Conservation (phyloP, 2,888 invertebrate species). For the Coremacera marginata region DNA sequence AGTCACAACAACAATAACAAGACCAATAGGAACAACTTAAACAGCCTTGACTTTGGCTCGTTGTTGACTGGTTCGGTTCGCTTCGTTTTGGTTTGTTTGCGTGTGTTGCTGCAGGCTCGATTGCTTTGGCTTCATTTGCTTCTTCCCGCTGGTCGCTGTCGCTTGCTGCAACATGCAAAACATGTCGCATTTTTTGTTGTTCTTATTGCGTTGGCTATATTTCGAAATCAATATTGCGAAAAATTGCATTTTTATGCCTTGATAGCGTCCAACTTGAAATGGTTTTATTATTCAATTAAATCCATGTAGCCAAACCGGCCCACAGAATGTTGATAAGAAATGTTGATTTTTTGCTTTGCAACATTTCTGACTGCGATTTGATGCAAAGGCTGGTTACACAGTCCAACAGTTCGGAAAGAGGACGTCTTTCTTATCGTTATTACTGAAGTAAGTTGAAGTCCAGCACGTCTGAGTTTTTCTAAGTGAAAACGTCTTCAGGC, state of each 20-base stretch:
- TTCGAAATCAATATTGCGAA: not conserved
- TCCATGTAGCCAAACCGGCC: too few relatives aligned
- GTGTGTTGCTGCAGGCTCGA: not conserved
- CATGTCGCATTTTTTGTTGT: not conserved
- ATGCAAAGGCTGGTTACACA: too few relatives aligned
- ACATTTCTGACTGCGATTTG: too few relatives aligned
- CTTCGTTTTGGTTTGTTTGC: conserved; percentile 2
- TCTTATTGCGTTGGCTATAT: not conserved
- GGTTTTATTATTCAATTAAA: not conserved
- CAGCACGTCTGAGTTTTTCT: too few relatives aligned
- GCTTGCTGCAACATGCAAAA: not conserved
- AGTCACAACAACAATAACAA: conserved; percentile 1
- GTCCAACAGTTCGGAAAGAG: too few relatives aligned
- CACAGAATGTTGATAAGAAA: too few relatives aligned
- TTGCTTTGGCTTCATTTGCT: not conserved
- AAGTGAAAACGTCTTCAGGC: too few relatives aligned
- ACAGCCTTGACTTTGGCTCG: conserved; percentile 40
- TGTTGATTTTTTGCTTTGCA: too few relatives aligned
- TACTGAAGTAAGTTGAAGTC: too few relatives aligned
- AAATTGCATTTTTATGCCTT: not conserved
- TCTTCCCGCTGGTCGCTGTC: not conserved
- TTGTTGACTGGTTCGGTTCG: conserved; percentile 13
- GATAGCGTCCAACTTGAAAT: not conserved
- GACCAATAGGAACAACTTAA: conserved; percentile 1
- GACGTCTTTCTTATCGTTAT: too few relatives aligned